A percentile compares a stretch with the other conserved stretches of the same genome.
Conservation (phyloP, 2,888 invertebrate species). For the Stenotaenia linearis region DNA sequence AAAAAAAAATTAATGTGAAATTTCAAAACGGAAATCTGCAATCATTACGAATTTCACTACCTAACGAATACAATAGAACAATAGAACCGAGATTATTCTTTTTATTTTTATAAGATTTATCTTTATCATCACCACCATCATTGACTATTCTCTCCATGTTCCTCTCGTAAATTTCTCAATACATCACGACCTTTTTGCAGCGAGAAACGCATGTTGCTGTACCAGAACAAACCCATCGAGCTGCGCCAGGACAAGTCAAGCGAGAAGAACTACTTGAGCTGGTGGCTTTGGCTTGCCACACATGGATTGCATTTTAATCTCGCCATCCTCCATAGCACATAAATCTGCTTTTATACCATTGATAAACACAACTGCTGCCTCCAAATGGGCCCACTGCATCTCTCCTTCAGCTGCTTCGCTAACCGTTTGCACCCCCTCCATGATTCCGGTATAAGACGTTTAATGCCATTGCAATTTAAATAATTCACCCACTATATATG, state of each 20-base stretch:
- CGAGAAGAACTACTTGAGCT: constrained; percentile 15
- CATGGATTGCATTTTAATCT: constrained; percentile 19
- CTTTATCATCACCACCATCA: background rate
- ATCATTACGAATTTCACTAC: background rate
- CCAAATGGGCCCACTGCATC: constrained; percentile 1
- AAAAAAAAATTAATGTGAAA: background rate
- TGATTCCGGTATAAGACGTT: background rate
- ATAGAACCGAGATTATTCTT: background rate
- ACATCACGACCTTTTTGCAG: constrained; percentile 4
- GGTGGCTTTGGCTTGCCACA: constrained; percentile 19
- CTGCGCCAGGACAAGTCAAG: background rate
- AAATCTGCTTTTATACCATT: constrained; percentile 19
- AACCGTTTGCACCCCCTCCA: background rate
- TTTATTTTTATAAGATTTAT: background rate
- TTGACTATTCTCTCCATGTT: constrained; percentile 5
- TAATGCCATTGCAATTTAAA: constrained; percentile 7
- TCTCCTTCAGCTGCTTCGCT: background rate
- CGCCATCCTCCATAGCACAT: constrained; percentile 11
- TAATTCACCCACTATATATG: background rate
- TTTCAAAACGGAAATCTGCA: background rate
- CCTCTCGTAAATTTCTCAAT: constrained; percentile 15
- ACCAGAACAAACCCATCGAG: background rate
- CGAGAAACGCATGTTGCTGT: background rate
- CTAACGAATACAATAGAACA: background rate
- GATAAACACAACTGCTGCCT: constrained; percentile 19